Conservation (phyloP, 1,140 invertebrate species). For the Chironomus tepperi region DNA sequence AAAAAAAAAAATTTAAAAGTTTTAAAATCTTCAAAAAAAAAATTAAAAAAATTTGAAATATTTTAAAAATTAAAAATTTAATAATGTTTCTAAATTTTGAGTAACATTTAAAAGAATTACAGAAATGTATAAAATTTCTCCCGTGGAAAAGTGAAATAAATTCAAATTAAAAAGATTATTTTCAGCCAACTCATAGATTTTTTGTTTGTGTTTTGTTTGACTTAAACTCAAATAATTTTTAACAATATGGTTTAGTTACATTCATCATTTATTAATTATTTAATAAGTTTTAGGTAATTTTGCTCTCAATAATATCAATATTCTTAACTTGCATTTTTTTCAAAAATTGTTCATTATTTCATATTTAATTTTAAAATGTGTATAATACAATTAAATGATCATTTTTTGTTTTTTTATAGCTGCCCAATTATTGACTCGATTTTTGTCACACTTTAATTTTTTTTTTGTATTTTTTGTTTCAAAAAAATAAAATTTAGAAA, state of each 20-base stretch:
- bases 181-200: neutral
- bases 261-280: neutral
- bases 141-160: too few relatives aligned
- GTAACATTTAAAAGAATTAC: too few relatives aligned
- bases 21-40: too few relatives aligned
- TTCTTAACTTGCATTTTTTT: neutral
- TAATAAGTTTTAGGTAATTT: constrained; percentile 3
- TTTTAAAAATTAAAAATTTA: too few relatives aligned
- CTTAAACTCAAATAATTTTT: neutral
- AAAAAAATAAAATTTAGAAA: too few relatives aligned
- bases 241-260: neutral
- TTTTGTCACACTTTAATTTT: constrained; percentile 2
- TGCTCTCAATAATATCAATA: neutral
- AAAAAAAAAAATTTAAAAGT: too few relatives aligned
- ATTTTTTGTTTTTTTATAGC: neutral
- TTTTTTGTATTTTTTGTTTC: neutral
- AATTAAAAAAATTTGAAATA: too few relatives aligned
- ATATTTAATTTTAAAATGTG: neutral
- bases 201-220: neutral
- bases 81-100: too few relatives aligned
- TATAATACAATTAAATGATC: constrained; percentile 15
- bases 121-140: too few relatives aligned
- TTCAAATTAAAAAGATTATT: neutral
- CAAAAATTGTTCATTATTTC: neutral
- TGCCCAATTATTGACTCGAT: constrained; percentile 12